phyloP scores from a whole-genome alignment of 2,113 vertebrate species.

The Aphyosemion australe region DNA sequence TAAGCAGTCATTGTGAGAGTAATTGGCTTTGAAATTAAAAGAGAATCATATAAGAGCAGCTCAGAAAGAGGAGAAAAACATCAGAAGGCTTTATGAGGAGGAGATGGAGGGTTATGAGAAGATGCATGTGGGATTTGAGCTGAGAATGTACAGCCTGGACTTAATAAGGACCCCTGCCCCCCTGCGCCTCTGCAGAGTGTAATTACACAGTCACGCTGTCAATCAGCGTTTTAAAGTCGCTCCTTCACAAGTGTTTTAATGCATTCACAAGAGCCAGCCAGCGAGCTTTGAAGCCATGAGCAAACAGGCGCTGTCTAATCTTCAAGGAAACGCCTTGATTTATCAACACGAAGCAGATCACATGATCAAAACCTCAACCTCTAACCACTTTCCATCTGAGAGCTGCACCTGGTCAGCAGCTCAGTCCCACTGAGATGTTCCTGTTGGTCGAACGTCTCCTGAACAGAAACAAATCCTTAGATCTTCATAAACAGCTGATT shows the following conservation, averaged over 20 bases:
- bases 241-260: constrained; percentile 65
- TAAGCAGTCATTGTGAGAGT: constrained; percentile 41
- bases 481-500: too few relatives aligned
- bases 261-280: constrained; percentile 49
- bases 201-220: constrained; percentile 70
- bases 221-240: constrained; percentile 63
- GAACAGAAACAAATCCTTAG: too few relatives aligned
- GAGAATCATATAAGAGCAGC: constrained; percentile 50
- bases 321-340: constrained; percentile 32
- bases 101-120: constrained; percentile 29
- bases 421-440: too few relatives aligned
- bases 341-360: constrained; percentile 48
- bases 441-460: too few relatives aligned
- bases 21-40: constrained; percentile 63
- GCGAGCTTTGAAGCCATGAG: constrained; percentile 55
- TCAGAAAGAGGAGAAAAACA: constrained; percentile 48
- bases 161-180: constrained; percentile 67
- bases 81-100: constrained; percentile 40
- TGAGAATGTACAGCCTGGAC: constrained; percentile 31
- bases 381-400: too few relatives aligned
- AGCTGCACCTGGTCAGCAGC: too few relatives aligned
- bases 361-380: neutral
- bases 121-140: constrained; percentile 55
- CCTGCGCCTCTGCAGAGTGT: constrained; percentile 56
- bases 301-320: constrained; percentile 43